These are phyloP conservation scores for Fulmarus glacialis DNA, from an alignment of 2,113 vertebrate genomes.

Conservation along the genomic window DNA sequence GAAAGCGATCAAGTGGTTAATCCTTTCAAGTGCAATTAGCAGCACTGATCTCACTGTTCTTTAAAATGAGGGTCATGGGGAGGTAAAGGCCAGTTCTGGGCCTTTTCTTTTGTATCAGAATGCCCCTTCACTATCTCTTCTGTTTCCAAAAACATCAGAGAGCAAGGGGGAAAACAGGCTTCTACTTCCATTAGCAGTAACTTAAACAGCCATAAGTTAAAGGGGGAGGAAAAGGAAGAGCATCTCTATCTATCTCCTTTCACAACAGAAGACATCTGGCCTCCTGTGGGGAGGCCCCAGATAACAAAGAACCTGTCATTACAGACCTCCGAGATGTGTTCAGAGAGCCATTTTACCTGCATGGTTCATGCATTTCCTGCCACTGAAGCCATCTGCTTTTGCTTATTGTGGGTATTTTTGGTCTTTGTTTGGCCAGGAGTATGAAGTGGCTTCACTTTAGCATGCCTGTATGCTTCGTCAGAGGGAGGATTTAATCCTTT, in stretches of 20 bases:
- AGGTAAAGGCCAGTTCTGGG: slow-evolving; percentile 49
- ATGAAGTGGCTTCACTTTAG: slow-evolving; percentile 37
- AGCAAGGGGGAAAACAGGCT: slow-evolving; percentile 35
- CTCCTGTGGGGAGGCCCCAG: slow-evolving; percentile 44
- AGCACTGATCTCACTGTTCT: slow-evolving; percentile 22
- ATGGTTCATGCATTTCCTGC: slow-evolving; percentile 62
- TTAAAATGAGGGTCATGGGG: slow-evolving; percentile 50
- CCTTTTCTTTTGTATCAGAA: slow-evolving; percentile 36
- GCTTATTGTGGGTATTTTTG: slow-evolving; percentile 61
- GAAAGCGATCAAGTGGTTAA: slow-evolving; percentile 42
- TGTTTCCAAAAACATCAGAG: slow-evolving; percentile 59
- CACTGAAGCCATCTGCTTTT: slow-evolving; percentile 64
- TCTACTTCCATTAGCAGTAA: slow-evolving; percentile 63
- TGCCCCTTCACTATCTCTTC: slow-evolving; percentile 9
- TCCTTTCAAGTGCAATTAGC: slow-evolving; percentile 60
- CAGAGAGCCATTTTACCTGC: slow-evolving; percentile 62
- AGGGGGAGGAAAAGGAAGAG: slow-evolving; percentile 61
- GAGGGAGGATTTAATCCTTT: slow-evolving; percentile 42
- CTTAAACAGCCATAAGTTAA: slow-evolving; percentile 68
- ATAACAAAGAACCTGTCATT: slow-evolving; percentile 67
- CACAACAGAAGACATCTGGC: slow-evolving; percentile 62
- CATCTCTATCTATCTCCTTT: slow-evolving; percentile 56
- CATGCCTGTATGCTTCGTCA: slow-evolving; percentile 36
- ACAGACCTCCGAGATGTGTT: slow-evolving; percentile 2
- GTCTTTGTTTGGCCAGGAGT: slow-evolving; percentile 49